These are phyloP conservation scores for Dromius quadrimaculatus DNA, from an alignment of 2,888 invertebrate species.

Conservation along the genomic window DNA sequence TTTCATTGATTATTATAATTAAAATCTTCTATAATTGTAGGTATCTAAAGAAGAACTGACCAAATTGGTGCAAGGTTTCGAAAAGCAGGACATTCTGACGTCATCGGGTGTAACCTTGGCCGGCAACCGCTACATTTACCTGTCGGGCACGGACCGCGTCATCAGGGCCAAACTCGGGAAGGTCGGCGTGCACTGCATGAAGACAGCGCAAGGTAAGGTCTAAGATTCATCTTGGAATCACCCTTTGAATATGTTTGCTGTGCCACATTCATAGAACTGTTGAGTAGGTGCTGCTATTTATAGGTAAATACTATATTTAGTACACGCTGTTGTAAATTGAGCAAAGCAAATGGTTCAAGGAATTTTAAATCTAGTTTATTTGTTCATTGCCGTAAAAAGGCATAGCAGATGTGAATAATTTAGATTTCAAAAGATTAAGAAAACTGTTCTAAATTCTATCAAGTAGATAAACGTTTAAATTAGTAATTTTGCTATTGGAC, in stretches of 20 bases:
- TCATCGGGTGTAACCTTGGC: constrained; percentile 93
- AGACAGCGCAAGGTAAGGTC: constrained; percentile 87
- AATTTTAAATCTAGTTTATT: neutral
- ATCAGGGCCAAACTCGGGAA: constrained; percentile 94
- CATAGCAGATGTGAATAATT: too few species aligned
- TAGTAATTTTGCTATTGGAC: too few species aligned
- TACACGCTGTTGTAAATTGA: neutral
- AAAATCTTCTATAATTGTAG: constrained; percentile 69
- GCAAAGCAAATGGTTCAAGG: neutral
- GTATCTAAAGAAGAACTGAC: constrained; percentile 92
- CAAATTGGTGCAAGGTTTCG: constrained; percentile 91
- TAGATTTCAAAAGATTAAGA: too few species aligned
- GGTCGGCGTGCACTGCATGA: constrained; percentile 96
- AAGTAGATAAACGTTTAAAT: too few species aligned
- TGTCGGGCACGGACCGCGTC: constrained; percentile 93
- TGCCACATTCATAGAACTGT: neutral
- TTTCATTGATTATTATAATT: too few species aligned
- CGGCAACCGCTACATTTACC: constrained; percentile 93
- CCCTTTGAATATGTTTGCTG: neutral
- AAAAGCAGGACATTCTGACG: constrained; percentile 89
- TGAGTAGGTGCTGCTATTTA: neutral
- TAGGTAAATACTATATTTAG: neutral
- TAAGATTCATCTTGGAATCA: neutral
- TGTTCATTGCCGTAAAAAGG: too few species aligned
- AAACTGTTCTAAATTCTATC: too few species aligned